Conservation (phyloP, 2,113 vertebrate species). For the Balaeniceps rex region DNA sequence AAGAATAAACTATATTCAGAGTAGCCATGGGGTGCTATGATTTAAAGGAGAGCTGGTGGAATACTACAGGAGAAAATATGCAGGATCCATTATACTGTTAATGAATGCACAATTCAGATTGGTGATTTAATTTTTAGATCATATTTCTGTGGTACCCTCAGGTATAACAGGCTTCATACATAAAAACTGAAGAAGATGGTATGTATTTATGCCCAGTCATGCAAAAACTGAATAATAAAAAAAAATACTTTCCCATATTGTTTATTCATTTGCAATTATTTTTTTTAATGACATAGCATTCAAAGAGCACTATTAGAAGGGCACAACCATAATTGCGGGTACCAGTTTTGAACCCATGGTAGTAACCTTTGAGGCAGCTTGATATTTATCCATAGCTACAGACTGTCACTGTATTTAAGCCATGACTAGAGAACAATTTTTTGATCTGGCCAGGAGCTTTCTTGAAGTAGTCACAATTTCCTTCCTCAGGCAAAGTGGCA, state of each 20-base stretch:
- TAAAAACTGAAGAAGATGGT: background rate
- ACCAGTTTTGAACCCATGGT: background rate
- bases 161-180: background rate
- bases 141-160: background rate
- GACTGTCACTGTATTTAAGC: background rate
- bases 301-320: background rate
- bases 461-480: conserved; percentile 22
- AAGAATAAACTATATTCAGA: conserved; percentile 36
- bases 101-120: conserved; percentile 28
- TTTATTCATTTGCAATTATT: background rate
- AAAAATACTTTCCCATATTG: background rate
- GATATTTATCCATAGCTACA: background rate
- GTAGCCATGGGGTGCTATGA: conserved; percentile 32
- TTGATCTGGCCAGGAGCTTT: background rate
- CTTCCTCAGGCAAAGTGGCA: conserved; percentile 17
- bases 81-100: conserved; percentile 27
- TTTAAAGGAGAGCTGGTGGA: conserved; percentile 26
- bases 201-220: background rate
- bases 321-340: background rate
- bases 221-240: background rate
- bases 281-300: background rate
- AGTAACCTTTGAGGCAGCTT: background rate
- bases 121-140: conserved; percentile 42
- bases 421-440: background rate
- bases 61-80: conserved; percentile 4